These are phyloP conservation scores for Echinometra lucunter DNA, from an alignment of 53 echinoderm and acorn worm genomes.

Conservation along the genomic window DNA sequence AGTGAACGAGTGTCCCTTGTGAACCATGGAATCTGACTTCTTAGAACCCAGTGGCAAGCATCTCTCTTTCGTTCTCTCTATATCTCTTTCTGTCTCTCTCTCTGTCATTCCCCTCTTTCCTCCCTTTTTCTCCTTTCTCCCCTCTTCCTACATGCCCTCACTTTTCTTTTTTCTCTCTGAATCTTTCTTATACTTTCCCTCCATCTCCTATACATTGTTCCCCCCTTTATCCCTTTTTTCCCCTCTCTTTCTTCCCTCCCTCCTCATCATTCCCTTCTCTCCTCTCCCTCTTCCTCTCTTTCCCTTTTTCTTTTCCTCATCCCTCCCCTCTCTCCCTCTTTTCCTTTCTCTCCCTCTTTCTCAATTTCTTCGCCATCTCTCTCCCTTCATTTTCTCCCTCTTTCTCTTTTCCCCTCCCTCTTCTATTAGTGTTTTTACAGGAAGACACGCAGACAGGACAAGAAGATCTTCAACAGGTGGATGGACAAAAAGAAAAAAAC, in stretches of 20 bases:
- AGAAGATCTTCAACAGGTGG: not conserved
- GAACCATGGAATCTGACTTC: not conserved
- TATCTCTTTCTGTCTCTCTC: not conserved
- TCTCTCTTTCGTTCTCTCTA: not conserved
- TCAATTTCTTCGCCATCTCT: not conserved
- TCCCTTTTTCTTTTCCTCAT: not conserved
- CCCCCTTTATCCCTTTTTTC: not conserved
- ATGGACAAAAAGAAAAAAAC: not conserved
- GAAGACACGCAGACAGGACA: constrained; percentile 7
- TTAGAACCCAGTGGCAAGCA: not conserved
- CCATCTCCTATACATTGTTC: not conserved
- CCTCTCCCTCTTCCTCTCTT: not conserved
- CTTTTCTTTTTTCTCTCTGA: not conserved
- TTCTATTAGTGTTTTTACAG: not conserved
- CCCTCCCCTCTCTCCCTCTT: not conserved
- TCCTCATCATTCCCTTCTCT: too few species aligned
- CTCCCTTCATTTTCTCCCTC: not conserved
- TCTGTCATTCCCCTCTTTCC: not conserved
- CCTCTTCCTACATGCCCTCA: not conserved
- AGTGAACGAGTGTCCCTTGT: constrained; percentile 2
- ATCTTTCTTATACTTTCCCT: not conserved
- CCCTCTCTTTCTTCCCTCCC: not conserved
- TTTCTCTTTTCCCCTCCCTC: not conserved
- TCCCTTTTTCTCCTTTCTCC: not conserved
- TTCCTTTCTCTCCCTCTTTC: not conserved